These are phyloP conservation scores for Chelonus formosanus DNA, from an alignment of 2,888 invertebrate genomes.

Conservation along the genomic window DNA sequence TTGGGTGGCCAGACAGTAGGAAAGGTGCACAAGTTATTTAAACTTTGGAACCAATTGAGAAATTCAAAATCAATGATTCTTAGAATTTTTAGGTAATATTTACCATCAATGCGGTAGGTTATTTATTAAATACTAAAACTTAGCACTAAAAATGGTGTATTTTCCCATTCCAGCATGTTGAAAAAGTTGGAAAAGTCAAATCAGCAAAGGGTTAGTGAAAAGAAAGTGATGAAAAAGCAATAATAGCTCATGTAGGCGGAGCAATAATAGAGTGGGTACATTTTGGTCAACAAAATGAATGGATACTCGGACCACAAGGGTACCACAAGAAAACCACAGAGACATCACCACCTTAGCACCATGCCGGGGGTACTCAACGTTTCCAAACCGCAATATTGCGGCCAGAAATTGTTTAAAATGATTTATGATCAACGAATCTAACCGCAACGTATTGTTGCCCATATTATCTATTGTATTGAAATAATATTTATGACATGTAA, in stretches of 20 bases:
- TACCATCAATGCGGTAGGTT: too few species aligned
- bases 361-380: slow-evolving; percentile 22
- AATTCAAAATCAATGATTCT: too few species aligned
- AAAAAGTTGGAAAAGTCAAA: too few species aligned
- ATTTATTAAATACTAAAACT: too few species aligned
- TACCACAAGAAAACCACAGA: slow-evolving; percentile 6
- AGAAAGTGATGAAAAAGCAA: slow-evolving; percentile 6
- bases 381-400: slow-evolving; percentile 30
- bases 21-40: too few species aligned
- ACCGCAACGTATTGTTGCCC: not conserved
- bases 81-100: too few species aligned
- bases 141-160: too few species aligned
- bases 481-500: not conserved
- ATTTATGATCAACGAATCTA: not conserved
- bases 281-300: slow-evolving; percentile 11
- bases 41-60: too few species aligned
- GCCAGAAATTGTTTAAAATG: not conserved
- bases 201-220: slow-evolving; percentile 7
- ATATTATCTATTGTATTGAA: not conserved
- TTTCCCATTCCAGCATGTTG: too few species aligned
- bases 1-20: too few species aligned
- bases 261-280: not conserved
- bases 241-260: slow-evolving; percentile 1
- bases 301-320: slow-evolving; percentile 6
- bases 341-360: not conserved